Percentiles rank a stretch among this genome's conserved stretches.
Conservation (phyloP, 92 coral and sea anemone species). For the Zoanthus solanderi region DNA sequence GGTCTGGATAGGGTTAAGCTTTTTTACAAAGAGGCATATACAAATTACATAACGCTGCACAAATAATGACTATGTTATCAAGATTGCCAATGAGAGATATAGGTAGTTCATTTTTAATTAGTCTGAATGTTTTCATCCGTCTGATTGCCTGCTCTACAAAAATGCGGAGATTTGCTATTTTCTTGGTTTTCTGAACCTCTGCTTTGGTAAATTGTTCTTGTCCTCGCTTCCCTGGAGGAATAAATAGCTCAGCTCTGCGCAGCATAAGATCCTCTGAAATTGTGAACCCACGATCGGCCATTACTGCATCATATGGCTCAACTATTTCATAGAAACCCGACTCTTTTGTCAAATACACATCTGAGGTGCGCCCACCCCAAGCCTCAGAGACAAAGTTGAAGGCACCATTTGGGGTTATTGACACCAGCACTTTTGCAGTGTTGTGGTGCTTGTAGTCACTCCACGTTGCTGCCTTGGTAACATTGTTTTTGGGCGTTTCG, state of each 20-base stretch:
- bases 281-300: constrained; percentile 53
- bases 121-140: constrained; percentile 70
- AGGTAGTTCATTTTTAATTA: constrained; percentile 75
- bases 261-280: constrained; percentile 37
- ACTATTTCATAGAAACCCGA: constrained; percentile 61
- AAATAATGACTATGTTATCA: constrained; percentile 47
- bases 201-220: constrained; percentile 37
- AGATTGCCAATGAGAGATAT: constrained; percentile 54
- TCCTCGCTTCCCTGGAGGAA: constrained; percentile 46
- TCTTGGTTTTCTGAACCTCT: constrained; percentile 36
- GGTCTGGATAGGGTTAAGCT: constrained; percentile 4
- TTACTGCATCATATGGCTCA: constrained; percentile 64
- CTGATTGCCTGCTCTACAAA: constrained; percentile 81
- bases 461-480: constrained; percentile 68
- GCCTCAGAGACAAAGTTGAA: constrained; percentile 64
- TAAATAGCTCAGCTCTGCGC: constrained; percentile 30
- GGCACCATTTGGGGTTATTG: constrained; percentile 72
- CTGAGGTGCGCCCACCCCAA: constrained; percentile 68
- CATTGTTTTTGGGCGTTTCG: constrained; percentile 73
- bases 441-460: constrained; percentile 65
- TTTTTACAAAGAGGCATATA: constrained; percentile 43
- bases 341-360: constrained; percentile 70
- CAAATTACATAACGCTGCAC: constrained; percentile 57
- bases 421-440: constrained; percentile 66
- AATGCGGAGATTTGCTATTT: constrained; percentile 56